Evolutionary conservation across 2,113 vertebrate species (phyloP), one percentile per base, ranked within the genome.

Genomic region (Paedocypris sp.): DNA sequence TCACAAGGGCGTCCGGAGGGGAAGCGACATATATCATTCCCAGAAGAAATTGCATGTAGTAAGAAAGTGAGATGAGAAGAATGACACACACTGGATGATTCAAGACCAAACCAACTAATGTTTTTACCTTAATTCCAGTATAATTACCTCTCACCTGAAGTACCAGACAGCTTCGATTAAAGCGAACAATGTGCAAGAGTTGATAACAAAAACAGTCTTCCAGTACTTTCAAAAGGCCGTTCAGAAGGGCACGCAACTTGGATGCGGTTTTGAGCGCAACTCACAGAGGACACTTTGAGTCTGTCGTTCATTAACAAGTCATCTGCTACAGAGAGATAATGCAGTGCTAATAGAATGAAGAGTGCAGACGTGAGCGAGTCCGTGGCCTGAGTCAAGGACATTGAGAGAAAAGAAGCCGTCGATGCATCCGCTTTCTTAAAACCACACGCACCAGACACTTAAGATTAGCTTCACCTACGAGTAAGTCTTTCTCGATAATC

Each of bases 1-100:
- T 75, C 73, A 69, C 77, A 77, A 75, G 82, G 46, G 36, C 31
- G 48, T 29, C 29, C 25, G 11, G 22, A 47, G 38, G 29, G 26
- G 31, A 15, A 31, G 50, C 22, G 35, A 20, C n/a, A n/a, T n/a
- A n/a, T n/a, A n/a, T n/a, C n/a, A n/a, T n/a, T n/a, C n/a, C n/a
- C n/a, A n/a, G n/a, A n/a, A n/a, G n/a, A n/a, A n/a, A n/a, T n/a
- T n/a, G n/a, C n/a, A n/a, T n/a, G n/a, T n/a, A n/a, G n/a, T n/a
- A n/a, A 7, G n/a, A n/a, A n/a, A 38, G 26, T 4, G 26, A 33
- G 23, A 28, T 6, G 5, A 32, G 45, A 13, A 48, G n/a, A n/a
- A n/a, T n/a, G n/a, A n/a, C n/a, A n/a, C n/a, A n/a, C n/a, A n/a
- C n/a, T n/a, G n/a, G n/a, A n/a, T n/a, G n/a, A n/a, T n/a, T n/a